phyloP scores from a whole-genome alignment of 2,888 invertebrate species.

The Digitonthophagus gazella region DNA sequence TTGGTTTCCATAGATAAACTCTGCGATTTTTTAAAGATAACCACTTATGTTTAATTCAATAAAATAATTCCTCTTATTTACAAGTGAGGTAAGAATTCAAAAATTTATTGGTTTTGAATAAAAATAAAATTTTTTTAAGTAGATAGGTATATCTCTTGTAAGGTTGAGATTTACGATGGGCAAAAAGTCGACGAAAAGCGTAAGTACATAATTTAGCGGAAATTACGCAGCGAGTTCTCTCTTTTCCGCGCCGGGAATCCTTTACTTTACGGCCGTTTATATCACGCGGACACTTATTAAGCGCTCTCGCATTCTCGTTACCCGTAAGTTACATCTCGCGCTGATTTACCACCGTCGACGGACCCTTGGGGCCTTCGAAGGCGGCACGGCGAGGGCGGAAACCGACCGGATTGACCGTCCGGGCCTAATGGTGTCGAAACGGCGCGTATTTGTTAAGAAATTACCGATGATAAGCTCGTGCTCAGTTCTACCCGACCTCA shows the following conservation, averaged over 20 bases:
- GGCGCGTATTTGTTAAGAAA: slow-evolving; percentile 17
- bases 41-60: too few relatives aligned
- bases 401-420: not conserved
- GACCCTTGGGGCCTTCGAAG: not conserved
- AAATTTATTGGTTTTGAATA: too few relatives aligned
- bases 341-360: not conserved
- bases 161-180: not conserved
- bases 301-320: not conserved
- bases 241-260: not conserved
- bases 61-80: too few relatives aligned
- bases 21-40: too few relatives aligned
- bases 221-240: not conserved
- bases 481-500: not conserved
- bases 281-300: not conserved
- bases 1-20: too few relatives aligned
- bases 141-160: too few relatives aligned
- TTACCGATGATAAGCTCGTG: not conserved
- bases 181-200: not conserved
- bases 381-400: not conserved
- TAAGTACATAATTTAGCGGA: not conserved
- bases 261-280: not conserved
- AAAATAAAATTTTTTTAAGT: too few relatives aligned
- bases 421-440: slow-evolving; percentile 9
- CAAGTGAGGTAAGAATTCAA: too few relatives aligned
- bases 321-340: not conserved